These are phyloP conservation scores for Neomonachus schauinslandi DNA, from an alignment of 2,113 vertebrate genomes.

Conservation along the genomic window DNA sequence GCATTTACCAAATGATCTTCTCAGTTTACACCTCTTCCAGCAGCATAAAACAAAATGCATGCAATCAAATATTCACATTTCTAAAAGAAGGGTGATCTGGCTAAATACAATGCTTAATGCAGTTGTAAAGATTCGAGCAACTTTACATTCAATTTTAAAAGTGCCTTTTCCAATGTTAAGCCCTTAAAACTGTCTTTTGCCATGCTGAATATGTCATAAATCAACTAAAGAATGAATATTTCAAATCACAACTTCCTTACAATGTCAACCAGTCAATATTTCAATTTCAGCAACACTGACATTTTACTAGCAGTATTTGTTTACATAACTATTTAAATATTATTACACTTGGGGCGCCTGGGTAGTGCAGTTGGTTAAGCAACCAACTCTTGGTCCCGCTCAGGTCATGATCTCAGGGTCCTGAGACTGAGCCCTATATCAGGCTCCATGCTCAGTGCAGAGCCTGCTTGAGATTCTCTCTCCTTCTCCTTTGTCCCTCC, in stretches of 20 bases:
- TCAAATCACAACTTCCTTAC: not conserved
- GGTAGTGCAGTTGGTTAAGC: not conserved
- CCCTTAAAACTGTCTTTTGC: not conserved
- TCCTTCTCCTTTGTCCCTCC: not conserved
- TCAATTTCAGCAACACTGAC: not conserved
- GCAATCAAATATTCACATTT: not conserved
- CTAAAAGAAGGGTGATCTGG: not conserved
- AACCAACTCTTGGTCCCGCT: not conserved
- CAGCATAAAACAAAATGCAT: slow-evolving; percentile 37
- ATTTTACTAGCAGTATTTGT: not conserved
- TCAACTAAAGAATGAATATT: not conserved
- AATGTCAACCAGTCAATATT: not conserved
- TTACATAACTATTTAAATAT: not conserved
- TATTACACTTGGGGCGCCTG: not conserved
- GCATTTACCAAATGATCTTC: slow-evolving; percentile 42
- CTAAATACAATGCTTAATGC: not conserved
- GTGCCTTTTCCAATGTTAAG: not conserved
- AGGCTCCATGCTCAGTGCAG: not conserved
- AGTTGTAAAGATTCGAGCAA: not conserved
- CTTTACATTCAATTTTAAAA: not conserved
- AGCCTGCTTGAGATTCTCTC: not conserved
- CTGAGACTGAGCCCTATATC: not conserved
- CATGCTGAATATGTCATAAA: not conserved
- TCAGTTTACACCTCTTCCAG: slow-evolving; percentile 65
- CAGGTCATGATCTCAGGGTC: not conserved